A percentile compares a stretch with the other conserved stretches of the same genome.
Evolutionary conservation across 2,888 invertebrate species (phyloP).

Genomic region (Lycia hirtaria): DNA sequence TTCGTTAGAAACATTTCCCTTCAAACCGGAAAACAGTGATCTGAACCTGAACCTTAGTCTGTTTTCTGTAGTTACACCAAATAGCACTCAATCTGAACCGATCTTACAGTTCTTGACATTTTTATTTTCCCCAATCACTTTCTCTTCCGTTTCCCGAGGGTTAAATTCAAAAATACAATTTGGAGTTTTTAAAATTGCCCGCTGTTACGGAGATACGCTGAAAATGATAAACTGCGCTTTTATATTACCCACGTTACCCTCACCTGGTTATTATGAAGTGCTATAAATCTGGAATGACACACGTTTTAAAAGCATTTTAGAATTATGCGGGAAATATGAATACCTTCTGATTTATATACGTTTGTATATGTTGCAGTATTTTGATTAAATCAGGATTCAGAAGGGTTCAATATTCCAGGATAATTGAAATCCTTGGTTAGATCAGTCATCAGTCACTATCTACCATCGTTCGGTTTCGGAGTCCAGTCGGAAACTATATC

Average conservation of each 20-base stretch:
- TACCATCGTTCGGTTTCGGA: too few species aligned
- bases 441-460: too few species aligned
- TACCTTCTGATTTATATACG: not conserved
- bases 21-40: too few species aligned
- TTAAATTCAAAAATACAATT: slow-evolving; percentile 19
- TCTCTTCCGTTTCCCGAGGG: not conserved
- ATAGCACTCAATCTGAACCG: slow-evolving; percentile 14
- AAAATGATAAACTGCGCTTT: slow-evolving; percentile 28
- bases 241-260: slow-evolving; percentile 12
- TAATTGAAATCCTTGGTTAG: too few species aligned
- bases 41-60: too few species aligned
- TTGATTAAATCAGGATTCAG: too few species aligned
- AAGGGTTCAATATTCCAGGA: too few species aligned
- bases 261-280: slow-evolving; percentile 22
- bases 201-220: slow-evolving; percentile 16
- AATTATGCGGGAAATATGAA: not conserved
- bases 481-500: too few species aligned
- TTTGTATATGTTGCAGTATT: too few species aligned
- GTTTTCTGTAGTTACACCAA: slow-evolving; percentile 10
- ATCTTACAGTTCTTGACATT: slow-evolving; percentile 8
- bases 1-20: not conserved
- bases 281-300: slow-evolving; percentile 10
- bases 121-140: slow-evolving; percentile 11
- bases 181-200: slow-evolving; percentile 19
- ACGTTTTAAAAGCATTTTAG: slow-evolving; percentile 11